These are phyloP conservation scores for Nasonia oneida DNA, from an alignment of 2,888 invertebrate species.

Conservation along the genomic window DNA sequence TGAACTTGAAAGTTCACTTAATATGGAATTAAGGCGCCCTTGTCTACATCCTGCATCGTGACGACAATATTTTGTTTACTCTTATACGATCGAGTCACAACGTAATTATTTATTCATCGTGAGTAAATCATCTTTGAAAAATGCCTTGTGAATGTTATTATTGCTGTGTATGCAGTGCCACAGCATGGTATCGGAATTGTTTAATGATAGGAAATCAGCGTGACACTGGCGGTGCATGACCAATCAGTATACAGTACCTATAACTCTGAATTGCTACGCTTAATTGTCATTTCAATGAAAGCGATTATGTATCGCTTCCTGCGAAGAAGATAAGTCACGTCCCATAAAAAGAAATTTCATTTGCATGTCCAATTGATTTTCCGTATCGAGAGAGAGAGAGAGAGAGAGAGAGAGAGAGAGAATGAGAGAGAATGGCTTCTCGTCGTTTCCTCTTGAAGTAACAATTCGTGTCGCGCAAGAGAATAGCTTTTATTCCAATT, in stretches of 20 bases:
- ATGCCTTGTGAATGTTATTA: too few relatives aligned
- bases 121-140: background rate
- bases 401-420: too few relatives aligned
- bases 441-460: slow-evolving; percentile 7
- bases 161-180: background rate
- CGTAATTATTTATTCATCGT: background rate
- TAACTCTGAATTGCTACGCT: background rate
- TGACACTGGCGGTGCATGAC: slow-evolving; percentile 19
- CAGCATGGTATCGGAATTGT: background rate
- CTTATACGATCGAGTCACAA: background rate
- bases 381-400: background rate
- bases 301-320: slow-evolving; percentile 26
- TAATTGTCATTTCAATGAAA: slow-evolving; percentile 29
- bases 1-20: slow-evolving; percentile 8
- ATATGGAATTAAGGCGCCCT: background rate
- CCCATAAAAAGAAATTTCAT: slow-evolving; percentile 15
- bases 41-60: background rate
- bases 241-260: background rate
- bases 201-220: slow-evolving; percentile 11
- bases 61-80: background rate
- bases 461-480: background rate
- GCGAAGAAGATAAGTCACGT: slow-evolving; percentile 11
- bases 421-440: background rate
- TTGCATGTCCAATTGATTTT: slow-evolving; percentile 9
- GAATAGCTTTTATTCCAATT: background rate